Evolutionary conservation across 2,888 invertebrate species (phyloP), one percentile per base, ranked within the genome.

Genomic region (Dicycla oo): DNA sequence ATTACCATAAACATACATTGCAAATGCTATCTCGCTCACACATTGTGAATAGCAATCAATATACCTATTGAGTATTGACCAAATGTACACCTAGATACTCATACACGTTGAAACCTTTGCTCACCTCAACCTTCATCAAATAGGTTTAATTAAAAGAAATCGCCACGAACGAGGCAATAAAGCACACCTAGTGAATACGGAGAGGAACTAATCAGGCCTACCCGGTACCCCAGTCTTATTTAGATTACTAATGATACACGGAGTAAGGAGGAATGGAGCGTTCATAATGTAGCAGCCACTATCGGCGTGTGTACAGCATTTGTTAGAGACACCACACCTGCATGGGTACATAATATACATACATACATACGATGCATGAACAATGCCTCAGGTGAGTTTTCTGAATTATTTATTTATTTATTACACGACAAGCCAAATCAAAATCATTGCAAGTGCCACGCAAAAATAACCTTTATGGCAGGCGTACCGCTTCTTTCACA

Each of bases 101-200:
- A 26, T 13, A 43, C 4, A 38, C 43, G 4, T 43, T 23, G 26
- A 13, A 40, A 23, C 49, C 3, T 18, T 13, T 23, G 15, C 34
- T 54, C 15, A 56, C 43, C 18, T 40, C 3, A 51, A 38, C 56
- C 20, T 5, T 30, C 56, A 23, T 7, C 2, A 57, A 57, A 53
- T 23, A 51, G 45, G 13, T 76, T 76, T 69, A 58, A 63, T 70
- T 66, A 73, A 73, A 77, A 67, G 34, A 53, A 66, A 62, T 49
- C 5, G 5, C 62, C 23, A 30, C 45, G n/a, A 62, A 51, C 40
- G 67, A 64, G 54, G 54, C 18, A 11, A 45, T 66, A 43, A 65
- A 58, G 26, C 40, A 58, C 47, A 54, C 34, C 11, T 30, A 53
- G 38, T 79, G 62, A 58, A 66, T 66, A 74, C 75, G 20, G 20